Percentiles rank a stretch among this genome's conserved stretches.
phyloP scores from a whole-genome alignment of 2,888 invertebrate species.

The Tiphia femorata region DNA sequence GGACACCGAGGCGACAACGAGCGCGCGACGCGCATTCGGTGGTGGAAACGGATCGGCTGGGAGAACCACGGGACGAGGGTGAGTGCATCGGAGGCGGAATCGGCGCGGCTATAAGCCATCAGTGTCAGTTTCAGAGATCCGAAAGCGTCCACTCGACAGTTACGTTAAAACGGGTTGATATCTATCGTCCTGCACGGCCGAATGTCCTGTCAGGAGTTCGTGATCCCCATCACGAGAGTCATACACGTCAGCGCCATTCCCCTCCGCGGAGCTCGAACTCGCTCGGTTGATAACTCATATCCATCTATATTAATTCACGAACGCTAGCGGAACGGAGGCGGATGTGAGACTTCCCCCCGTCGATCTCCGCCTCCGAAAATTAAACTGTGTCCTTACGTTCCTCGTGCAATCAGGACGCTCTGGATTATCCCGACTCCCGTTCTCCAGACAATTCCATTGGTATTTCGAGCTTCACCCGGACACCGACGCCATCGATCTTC shows the following conservation, averaged over 20 bases:
- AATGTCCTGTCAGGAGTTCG: slow-evolving; percentile 57
- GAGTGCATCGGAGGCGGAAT: background rate
- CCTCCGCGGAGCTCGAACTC: background rate
- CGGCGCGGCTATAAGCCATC: slow-evolving; percentile 56
- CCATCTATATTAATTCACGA: slow-evolving; percentile 61
- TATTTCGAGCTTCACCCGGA: too few species aligned
- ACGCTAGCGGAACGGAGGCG: too few species aligned
- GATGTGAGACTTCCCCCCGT: too few species aligned
- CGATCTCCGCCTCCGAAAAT: slow-evolving; percentile 49
- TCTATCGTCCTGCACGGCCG: slow-evolving; percentile 52
- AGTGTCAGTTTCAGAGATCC: slow-evolving; percentile 62
- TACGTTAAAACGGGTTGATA: slow-evolving; percentile 62
- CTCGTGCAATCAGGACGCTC: too few species aligned
- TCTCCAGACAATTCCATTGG: too few species aligned
- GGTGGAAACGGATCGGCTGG: background rate
- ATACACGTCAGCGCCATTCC: slow-evolving; percentile 62
- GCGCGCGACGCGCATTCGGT: background rate
- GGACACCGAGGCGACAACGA: background rate
- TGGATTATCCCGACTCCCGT: too few species aligned
- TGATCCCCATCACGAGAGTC: slow-evolving; percentile 60
- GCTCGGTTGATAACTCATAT: slow-evolving; percentile 56
- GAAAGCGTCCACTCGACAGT: slow-evolving; percentile 60
- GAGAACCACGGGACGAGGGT: background rate
- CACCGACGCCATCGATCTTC: too few species aligned
- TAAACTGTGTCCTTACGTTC: slow-evolving; percentile 47